Percentiles rank a stretch among this genome's conserved stretches.
These are phyloP conservation scores for Elegia similella DNA, from an alignment of 2,888 invertebrate genomes.

Conservation along the genomic window DNA sequence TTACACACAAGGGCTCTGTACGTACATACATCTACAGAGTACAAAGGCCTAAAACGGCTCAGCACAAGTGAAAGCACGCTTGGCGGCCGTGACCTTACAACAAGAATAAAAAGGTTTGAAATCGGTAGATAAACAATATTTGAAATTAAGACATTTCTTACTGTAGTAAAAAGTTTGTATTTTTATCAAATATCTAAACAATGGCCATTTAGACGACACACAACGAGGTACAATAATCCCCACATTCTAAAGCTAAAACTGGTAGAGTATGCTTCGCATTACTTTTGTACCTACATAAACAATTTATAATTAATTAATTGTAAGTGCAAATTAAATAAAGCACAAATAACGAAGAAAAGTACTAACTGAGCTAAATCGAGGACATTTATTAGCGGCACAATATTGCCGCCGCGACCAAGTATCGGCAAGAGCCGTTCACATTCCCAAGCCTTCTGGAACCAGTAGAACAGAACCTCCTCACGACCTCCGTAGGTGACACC, in stretches of 20 bases:
- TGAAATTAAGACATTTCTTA: not conserved
- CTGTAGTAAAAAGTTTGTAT: not conserved
- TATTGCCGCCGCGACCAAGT: constrained; percentile 80
- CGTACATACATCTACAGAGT: not conserved
- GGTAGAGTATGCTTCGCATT: too few relatives aligned
- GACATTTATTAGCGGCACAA: constrained; percentile 84
- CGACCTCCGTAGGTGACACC: constrained; percentile 84
- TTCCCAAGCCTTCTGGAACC: constrained; percentile 86
- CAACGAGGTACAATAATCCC: too few relatives aligned
- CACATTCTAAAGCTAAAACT: too few relatives aligned
- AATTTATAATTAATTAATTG: too few relatives aligned
- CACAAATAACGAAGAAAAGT: constrained; percentile 1
- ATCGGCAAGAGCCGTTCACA: constrained; percentile 82
- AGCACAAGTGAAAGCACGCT: not conserved
- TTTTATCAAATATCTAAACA: too few relatives aligned
- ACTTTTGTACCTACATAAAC: too few relatives aligned
- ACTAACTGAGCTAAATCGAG: constrained; percentile 81
- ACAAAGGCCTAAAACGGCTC: not conserved
- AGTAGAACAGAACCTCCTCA: constrained; percentile 82
- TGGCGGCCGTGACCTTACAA: constrained; percentile 2
- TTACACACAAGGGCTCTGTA: not conserved
- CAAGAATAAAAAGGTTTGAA: not conserved
- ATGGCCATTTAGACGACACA: too few relatives aligned
- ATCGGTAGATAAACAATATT: not conserved
- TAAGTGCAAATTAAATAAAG: too few relatives aligned